These are phyloP conservation scores for Crocodylus rhombifer DNA, from an alignment of 2,797 vertebrate species.

Conservation along the genomic window DNA sequence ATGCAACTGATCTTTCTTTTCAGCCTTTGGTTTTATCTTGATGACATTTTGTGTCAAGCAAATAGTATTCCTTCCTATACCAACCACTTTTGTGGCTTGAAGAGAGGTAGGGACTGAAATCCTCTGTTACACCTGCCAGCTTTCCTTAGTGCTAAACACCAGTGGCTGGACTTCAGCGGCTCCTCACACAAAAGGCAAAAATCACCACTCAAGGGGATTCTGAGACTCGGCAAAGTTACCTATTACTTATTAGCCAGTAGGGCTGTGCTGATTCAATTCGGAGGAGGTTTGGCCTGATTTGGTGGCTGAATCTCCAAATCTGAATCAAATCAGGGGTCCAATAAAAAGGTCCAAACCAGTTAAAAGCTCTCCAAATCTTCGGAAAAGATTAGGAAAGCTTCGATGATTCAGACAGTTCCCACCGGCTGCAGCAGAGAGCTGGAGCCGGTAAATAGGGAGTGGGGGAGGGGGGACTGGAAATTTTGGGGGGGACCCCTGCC, in stretches of 20 bases:
- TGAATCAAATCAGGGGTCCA: too few relatives aligned
- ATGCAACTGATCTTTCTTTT: constrained; percentile 54
- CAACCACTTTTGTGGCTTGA: constrained; percentile 51
- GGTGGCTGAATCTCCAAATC: too few relatives aligned
- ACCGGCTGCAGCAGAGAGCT: too few relatives aligned
- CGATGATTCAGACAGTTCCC: too few relatives aligned
- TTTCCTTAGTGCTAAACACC: not conserved
- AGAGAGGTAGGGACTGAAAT: constrained; percentile 60
- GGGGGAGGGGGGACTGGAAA: too few relatives aligned
- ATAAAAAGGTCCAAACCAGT: too few relatives aligned
- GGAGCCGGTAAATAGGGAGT: too few relatives aligned
- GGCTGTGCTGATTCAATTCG: too few relatives aligned
- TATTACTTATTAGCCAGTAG: constrained; percentile 95
- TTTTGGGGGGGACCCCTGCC: too few relatives aligned
- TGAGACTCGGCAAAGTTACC: constrained; percentile 75
- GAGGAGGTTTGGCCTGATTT: too few relatives aligned
- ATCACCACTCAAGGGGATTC: not conserved
- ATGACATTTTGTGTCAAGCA: constrained; percentile 47
- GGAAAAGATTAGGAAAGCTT: too few relatives aligned
- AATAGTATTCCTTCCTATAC: constrained; percentile 55
- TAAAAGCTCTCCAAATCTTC: too few relatives aligned
- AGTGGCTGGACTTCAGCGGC: not conserved
- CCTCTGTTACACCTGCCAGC: constrained; percentile 28
- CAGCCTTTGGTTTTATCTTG: constrained; percentile 62
- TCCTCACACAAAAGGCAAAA: not conserved